Conservation (phyloP, 1,140 invertebrate species). For the Camponotus floridanus region DNA sequence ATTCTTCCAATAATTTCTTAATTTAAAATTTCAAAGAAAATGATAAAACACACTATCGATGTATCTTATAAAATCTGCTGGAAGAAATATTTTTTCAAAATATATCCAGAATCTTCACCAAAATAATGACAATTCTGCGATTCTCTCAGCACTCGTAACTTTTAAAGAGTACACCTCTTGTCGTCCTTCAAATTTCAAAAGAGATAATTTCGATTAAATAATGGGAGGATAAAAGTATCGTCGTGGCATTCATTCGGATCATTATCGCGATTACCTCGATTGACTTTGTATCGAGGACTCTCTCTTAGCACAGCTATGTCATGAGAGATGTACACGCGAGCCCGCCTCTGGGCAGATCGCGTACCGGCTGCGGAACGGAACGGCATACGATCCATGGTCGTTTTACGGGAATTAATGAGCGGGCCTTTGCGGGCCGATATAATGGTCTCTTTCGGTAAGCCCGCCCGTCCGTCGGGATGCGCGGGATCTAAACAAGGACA, state of each 20-base stretch:
- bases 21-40: background rate
- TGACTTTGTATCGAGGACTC: slow-evolving; percentile 2
- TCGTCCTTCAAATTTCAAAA: background rate
- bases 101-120: background rate
- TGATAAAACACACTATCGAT: background rate
- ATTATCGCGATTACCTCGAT: slow-evolving; percentile 24
- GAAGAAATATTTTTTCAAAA: background rate
- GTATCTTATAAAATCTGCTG: background rate
- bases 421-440: slow-evolving; percentile 58
- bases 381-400: slow-evolving; percentile 34
- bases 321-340: slow-evolving; percentile 33
- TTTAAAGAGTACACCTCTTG: background rate
- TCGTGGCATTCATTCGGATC: background rate
- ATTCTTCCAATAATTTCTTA: background rate
- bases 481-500: slow-evolving; percentile 78
- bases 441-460: slow-evolving; percentile 73
- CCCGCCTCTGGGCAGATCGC: slow-evolving; percentile 47
- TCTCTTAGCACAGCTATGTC: slow-evolving; percentile 4
- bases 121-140: background rate
- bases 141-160: background rate
- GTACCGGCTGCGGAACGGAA: slow-evolving; percentile 50
- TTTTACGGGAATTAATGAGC: slow-evolving; percentile 73
- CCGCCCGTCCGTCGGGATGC: slow-evolving; percentile 56
- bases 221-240: background rate
- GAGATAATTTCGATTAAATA: background rate